Evolutionary conservation across 2,888 invertebrate genomes (phyloP), one percentile per base, ranked within the genome.

Genomic region (Agrochola lota): DNA sequence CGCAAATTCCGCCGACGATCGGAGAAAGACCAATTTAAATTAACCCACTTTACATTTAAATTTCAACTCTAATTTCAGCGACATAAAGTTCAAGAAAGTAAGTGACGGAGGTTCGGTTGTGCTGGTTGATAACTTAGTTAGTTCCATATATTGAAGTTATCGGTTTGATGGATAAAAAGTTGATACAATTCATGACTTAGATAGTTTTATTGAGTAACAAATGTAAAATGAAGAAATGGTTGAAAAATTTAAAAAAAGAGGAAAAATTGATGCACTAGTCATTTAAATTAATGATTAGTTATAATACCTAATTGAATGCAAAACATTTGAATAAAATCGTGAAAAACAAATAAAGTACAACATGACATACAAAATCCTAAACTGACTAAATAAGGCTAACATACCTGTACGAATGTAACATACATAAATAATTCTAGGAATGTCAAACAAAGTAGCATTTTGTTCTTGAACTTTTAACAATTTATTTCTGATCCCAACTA

Each of bases 1-100:
- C 95, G 93, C 91, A 90, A 92, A 94, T 94, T 93, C 94, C 92
- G 84, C 40, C 71, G 75, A 62, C 72, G 79, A 85, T 86, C 78
- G 72, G 78, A 76, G 57, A 69, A 74, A 63, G 43, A 85, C 90
- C 87, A 72, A 26, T 74, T 46, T 71, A 64, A 17, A 60, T 11
- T 17, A 70, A 74, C 1, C 59, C 30, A 26, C 26, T 0, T 52
- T 23, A 2, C 20, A 73, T 68, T 72, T 11, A 7, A 78, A 63
- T 70, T 59, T 30, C n/a, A 70, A 64, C 40, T 59, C 15, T 74
- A 77, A 69, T 12, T 23, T 20, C 1, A 71, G 66, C 9, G n/a
- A 0, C 0, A 59, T 78, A 77, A 40, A 64, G 74, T 59, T 66
- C 30, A 77, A 4, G 2, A 43, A 40, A n/a, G 15, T n/a, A 62